Evolutionary conservation across 2,888 invertebrate genomes (phyloP), one percentile per base, ranked within the genome.

Genomic region (Coenonympha glycerion): DNA sequence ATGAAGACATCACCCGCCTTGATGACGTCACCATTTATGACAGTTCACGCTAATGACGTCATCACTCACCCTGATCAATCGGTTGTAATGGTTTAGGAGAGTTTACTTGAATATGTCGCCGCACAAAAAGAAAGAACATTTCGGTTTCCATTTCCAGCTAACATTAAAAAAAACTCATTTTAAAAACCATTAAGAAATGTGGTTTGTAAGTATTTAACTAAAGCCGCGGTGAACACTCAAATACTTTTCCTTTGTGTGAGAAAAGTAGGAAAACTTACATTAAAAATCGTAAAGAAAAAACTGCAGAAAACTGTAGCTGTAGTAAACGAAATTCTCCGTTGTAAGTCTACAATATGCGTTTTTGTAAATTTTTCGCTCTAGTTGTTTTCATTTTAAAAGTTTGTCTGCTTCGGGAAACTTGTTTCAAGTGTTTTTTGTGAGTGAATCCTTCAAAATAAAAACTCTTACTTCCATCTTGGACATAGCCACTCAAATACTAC

Each of bases 221-320:
- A 52, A 55, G 16, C 30, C 31, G 24, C 2, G 1, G 13, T 15
- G 15, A 21, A 22, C 33, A 6, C 31, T 44, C 37, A 41, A 52
- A 52, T 42, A 45, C 40, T 39, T 53, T 46, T 34, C 44, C 49
- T 52, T 52, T 52, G 49, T 30, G 22, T 19, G 18, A 19, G 42
- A 44, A 52, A 55, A 47, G 28, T 30, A 36, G 37, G 48, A 55
- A 57, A 42, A 51, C 49, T 55, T 48, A n/a, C n/a, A 36, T 21
- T 36, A 53, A 40, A 52, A 52, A 45, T 55, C 49, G 51, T 55
- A 57, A 57, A 9, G 49, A 37, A 56, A 56, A 58, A 56, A 49
- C 33, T 50, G 44, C 31, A 28, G 49, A 47, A 52, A 49, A 49
- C 52, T 41, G 51, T 40, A 45, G 8, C 46, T 18, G n/a, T 30